A percentile compares a stretch with the other conserved stretches of the same genome.
Conservation (phyloP, 2,888 invertebrate genomes). For the Augiades crinisus region DNA sequence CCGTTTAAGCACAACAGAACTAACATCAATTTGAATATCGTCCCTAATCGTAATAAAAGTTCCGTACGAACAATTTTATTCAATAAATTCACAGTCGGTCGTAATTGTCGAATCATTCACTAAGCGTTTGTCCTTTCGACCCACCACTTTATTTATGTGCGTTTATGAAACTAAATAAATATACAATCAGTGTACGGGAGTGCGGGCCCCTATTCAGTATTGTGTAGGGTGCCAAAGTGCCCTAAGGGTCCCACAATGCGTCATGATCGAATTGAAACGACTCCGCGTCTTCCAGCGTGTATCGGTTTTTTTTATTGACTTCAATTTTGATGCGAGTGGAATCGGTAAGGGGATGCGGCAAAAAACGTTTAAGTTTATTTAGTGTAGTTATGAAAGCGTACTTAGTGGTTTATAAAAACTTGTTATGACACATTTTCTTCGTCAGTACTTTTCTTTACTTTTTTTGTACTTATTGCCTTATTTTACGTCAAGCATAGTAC, state of each 20-base stretch:
- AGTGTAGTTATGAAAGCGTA: no score
- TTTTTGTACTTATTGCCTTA: no score
- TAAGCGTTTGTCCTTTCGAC: slow-evolving; percentile 37
- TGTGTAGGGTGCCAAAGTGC: slow-evolving; percentile 40
- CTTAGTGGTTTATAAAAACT: no score
- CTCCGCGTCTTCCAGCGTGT: slow-evolving; percentile 29
- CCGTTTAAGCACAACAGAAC: slow-evolving; percentile 11
- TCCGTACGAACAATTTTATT: slow-evolving; percentile 48
- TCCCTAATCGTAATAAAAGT: slow-evolving; percentile 26
- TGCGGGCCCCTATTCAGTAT: slow-evolving; percentile 40
- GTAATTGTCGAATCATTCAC: slow-evolving; percentile 74
- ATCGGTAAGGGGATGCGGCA: no score
- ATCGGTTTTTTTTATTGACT: slow-evolving; percentile 32
- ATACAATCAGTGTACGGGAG: slow-evolving; percentile 46
- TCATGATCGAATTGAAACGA: slow-evolving; percentile 35
- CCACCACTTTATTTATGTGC: slow-evolving; percentile 42
- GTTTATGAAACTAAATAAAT: slow-evolving; percentile 41
- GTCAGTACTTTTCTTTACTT: no score
- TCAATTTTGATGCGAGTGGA: no score
- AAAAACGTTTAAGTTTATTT: no score
- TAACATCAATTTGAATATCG: slow-evolving; percentile 25
- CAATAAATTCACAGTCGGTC: slow-evolving; percentile 61
- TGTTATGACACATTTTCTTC: no score
- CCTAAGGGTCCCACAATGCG: slow-evolving; percentile 24
- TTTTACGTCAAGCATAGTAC: no score